Evolutionary conservation across 2,113 vertebrate species (phyloP).

Genomic region (Lota lota): DNA sequence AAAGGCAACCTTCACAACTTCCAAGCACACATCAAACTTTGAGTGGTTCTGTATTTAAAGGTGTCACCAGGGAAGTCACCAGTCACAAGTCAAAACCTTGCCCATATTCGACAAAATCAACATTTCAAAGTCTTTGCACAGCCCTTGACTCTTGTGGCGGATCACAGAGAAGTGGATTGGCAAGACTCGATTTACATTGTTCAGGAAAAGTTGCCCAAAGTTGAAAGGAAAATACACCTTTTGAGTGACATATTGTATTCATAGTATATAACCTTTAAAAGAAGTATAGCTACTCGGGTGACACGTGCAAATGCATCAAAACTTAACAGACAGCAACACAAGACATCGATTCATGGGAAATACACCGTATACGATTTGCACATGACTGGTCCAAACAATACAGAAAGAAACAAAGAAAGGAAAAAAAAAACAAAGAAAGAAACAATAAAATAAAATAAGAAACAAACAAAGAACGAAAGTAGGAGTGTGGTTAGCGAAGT

Average conservation of each 20-base stretch:
- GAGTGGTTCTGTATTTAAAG: conserved; percentile 79
- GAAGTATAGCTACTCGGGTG: too few species aligned
- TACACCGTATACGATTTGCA: conserved; percentile 15
- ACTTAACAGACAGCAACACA: conserved; percentile 70
- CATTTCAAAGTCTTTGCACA: conserved; percentile 81
- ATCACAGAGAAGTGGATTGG: conserved; percentile 75
- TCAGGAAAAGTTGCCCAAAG: conserved; percentile 52
- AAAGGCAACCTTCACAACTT: conserved; percentile 77
- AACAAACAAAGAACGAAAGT: conserved; percentile 57
- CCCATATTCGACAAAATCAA: conserved; percentile 66
- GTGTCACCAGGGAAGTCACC: conserved; percentile 67
- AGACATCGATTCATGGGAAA: conserved; percentile 57
- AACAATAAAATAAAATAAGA: conserved; percentile 44
- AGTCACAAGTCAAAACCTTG: conserved; percentile 40
- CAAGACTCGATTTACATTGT: conserved; percentile 79
- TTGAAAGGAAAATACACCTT: conserved; percentile 40
- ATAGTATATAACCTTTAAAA: too few species aligned
- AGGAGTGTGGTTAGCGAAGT: conserved; percentile 59
- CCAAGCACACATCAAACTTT: conserved; percentile 79
- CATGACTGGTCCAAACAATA: neutral
- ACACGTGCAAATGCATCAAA: conserved; percentile 6
- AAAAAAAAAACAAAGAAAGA: conserved; percentile 29
- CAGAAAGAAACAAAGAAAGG: conserved; percentile 34
- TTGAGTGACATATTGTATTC: too few species aligned
- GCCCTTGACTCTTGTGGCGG: conserved; percentile 72